Evolutionary conservation across 2,888 invertebrate species (phyloP).

Genomic region (Cataglyphis cursor): DNA sequence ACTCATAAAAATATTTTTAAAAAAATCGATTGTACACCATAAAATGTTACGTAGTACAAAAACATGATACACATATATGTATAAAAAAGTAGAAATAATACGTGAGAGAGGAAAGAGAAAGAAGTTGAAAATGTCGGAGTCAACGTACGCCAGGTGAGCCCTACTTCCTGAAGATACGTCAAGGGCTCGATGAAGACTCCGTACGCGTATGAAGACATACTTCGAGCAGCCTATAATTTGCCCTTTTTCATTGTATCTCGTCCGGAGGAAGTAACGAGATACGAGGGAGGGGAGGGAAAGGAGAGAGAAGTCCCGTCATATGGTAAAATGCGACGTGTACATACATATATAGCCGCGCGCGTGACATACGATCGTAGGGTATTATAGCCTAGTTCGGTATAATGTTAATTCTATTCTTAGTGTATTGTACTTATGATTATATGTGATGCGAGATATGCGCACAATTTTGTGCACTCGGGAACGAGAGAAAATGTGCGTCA

Average conservation of each 20-base stretch:
- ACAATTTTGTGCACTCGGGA: slow-evolving; percentile 33
- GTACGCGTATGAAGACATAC: slow-evolving; percentile 37
- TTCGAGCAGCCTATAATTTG: slow-evolving; percentile 35
- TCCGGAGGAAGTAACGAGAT: slow-evolving; percentile 49
- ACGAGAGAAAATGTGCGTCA: not conserved
- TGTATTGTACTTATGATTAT: slow-evolving; percentile 17
- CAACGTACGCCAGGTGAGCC: slow-evolving; percentile 23
- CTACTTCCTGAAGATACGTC: slow-evolving; percentile 41
- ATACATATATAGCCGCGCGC: not conserved
- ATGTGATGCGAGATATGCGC: slow-evolving; percentile 41
- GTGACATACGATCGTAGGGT: slow-evolving; percentile 15
- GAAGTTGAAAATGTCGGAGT: slow-evolving; percentile 13
- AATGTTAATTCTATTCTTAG: slow-evolving; percentile 47
- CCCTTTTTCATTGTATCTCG: slow-evolving; percentile 39
- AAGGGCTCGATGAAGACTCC: slow-evolving; percentile 35
- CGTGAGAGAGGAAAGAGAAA: not conserved
- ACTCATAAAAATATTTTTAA: not conserved
- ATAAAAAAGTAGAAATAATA: slow-evolving; percentile 5
- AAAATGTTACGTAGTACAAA: not conserved
- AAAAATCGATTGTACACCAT: not conserved
- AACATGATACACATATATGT: not conserved
- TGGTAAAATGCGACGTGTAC: slow-evolving; percentile 12
- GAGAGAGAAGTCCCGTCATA: not conserved
- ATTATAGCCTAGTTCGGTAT: slow-evolving; percentile 14
- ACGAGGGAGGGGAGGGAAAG: not conserved